A percentile compares a stretch with the other conserved stretches of the same genome.
These are phyloP conservation scores for Chymomyza procnemis DNA, from an alignment of 2,888 invertebrate species.

Conservation along the genomic window DNA sequence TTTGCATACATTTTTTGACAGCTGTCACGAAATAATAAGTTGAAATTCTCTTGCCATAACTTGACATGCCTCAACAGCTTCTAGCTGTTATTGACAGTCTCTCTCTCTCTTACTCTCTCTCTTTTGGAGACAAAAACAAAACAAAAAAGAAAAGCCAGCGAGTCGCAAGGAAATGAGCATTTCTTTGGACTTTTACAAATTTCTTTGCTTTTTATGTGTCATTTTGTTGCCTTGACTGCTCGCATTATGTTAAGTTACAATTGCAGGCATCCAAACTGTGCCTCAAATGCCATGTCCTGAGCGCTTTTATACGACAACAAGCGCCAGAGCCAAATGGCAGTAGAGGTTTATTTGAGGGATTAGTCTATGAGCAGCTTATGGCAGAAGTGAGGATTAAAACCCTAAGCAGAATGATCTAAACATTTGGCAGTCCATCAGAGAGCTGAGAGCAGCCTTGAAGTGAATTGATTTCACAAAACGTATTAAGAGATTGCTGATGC, in stretches of 20 bases:
- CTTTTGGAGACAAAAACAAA: not conserved
- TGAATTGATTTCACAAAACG: too few species aligned
- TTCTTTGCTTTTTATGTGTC: not conserved
- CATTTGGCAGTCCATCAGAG: too few species aligned
- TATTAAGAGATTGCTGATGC: too few species aligned
- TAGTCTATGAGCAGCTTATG: conserved; percentile 61
- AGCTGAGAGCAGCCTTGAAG: too few species aligned
- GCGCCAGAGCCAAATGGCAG: conserved; percentile 8
- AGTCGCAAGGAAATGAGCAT: not conserved
- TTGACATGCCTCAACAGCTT: not conserved
- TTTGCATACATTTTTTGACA: conserved; percentile 75
- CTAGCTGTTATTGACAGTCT: not conserved
- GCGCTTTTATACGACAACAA: conserved; percentile 51
- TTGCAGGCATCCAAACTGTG: too few species aligned
- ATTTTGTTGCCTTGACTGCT: not conserved
- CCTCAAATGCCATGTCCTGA: too few species aligned
- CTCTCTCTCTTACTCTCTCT: too few species aligned
- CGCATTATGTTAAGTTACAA: too few species aligned
- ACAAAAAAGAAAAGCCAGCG: too few species aligned
- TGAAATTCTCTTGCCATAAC: not conserved
- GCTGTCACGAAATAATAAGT: conserved; percentile 56
- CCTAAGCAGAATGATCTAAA: not conserved
- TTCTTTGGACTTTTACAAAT: not conserved
- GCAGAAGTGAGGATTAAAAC: conserved; percentile 35
- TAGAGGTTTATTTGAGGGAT: conserved; percentile 61